phyloP scores from a whole-genome alignment of 2,888 invertebrate species.

The Metallyticus violacea region DNA sequence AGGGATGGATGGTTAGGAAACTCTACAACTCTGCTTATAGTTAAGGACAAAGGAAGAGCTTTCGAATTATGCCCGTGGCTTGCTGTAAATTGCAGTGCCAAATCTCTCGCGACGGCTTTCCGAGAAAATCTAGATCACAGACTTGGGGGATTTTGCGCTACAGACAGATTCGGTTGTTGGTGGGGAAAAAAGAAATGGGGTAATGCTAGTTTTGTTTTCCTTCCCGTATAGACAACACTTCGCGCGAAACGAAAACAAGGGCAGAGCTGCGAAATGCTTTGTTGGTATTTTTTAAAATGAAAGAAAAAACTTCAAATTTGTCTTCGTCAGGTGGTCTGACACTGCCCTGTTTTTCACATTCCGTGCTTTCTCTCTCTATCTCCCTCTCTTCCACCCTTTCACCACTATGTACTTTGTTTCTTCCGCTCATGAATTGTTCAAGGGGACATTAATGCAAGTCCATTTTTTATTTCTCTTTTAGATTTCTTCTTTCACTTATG shows the following conservation, averaged over 20 bases:
- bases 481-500: no score
- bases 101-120: not conserved
- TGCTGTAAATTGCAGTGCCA: not conserved
- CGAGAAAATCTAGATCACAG: not conserved
- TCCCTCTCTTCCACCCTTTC: not conserved
- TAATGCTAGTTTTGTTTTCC: not conserved
- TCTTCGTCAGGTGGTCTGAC: conserved; percentile 22
- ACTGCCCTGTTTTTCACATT: not conserved
- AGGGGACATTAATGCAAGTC: not conserved
- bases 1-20: no score
- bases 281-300: not conserved
- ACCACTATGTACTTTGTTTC: not conserved
- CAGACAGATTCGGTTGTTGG: no score
- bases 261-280: not conserved
- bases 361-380: not conserved
- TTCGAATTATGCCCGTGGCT: no score
- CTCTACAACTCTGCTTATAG: no score
- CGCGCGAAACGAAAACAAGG: no score
- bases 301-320: conserved; percentile 8
- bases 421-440: conserved; percentile 9
- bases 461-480: not conserved
- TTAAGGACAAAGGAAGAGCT: no score
- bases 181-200: not conserved
- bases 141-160: not conserved
- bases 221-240: not conserved